These are phyloP conservation scores for Drosophila demipolita DNA, from an alignment of 2,888 invertebrate species.

Conservation along the genomic window DNA sequence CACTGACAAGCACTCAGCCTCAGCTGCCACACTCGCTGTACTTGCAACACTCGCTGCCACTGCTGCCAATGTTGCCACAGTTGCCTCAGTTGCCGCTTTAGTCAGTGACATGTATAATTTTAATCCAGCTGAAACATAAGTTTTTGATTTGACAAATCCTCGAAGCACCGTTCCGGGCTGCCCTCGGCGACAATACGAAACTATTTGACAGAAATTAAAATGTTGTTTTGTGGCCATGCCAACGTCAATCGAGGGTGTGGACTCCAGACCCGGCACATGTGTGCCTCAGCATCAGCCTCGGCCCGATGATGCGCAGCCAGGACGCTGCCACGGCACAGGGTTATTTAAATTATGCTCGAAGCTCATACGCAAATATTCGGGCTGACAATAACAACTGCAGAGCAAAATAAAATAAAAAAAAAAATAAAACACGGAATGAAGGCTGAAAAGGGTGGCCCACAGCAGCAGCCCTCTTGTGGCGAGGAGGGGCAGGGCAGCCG, in stretches of 20 bases:
- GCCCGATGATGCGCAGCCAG: conserved; percentile 1
- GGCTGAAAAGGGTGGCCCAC: conserved; percentile 46
- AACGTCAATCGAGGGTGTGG: conserved; percentile 64
- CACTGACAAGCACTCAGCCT: conserved; percentile 41
- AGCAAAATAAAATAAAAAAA: neutral
- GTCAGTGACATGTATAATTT: conserved; percentile 81
- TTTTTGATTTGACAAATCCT: conserved; percentile 81
- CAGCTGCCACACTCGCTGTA: conserved; percentile 21
- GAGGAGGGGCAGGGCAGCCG: neutral
- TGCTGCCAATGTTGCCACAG: conserved; percentile 23
- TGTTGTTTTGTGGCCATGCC: conserved; percentile 70
- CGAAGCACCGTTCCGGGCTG: conserved; percentile 28
- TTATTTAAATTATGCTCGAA: conserved; percentile 64
- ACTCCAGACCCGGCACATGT: conserved; percentile 21
- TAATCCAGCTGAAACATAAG: conserved; percentile 84
- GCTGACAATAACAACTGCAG: conserved; percentile 1
- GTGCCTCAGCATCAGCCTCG: neutral
- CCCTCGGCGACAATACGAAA: conserved; percentile 54
- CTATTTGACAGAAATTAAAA: conserved; percentile 80
- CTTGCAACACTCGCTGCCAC: conserved; percentile 15
- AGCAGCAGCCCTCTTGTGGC: conserved; percentile 29
- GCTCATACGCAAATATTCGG: conserved; percentile 67
- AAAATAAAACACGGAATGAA: neutral
- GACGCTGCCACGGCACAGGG: conserved; percentile 16
- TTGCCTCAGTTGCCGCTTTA: conserved; percentile 35